Base-by-base conservation (phyloP, 2,113 vertebrate genomes). In the Oncorhynchus kisutch region DNA sequence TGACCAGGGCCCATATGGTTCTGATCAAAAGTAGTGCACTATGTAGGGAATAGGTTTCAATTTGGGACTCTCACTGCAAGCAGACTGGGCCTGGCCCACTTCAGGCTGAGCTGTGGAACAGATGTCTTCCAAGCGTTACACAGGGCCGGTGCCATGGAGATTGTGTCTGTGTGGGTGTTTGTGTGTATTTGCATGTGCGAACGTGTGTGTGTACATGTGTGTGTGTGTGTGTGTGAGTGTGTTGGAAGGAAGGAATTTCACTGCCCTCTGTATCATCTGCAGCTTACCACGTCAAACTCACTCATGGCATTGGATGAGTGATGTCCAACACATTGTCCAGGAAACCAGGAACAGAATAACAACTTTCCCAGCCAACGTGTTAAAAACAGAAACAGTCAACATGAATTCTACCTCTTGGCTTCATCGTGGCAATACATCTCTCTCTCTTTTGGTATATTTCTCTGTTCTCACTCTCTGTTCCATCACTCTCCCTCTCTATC, bases 41-140 rank as follows among this genome's bases (percentile, higher is more conserved):
- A 54, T 54, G 14, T 16, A 54, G 51, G 51, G 3, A 18, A 54
- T 0, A 16, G 3, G 12, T 4, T 54, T 9, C 39, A 9, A 45
- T 54, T 54, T 54, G 51, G 51, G 51, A 54, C 14, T 54, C 14
- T 13, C 51, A 1, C 14, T 4, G 14, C 11, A 1, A 31, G 65
- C 29, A 25, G 4, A 31, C 67, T 22, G 16, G 67, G 67, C 67
- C 67, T 31, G 29, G 12, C 66, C 16, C 12, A 6, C 65, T 67
- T 16, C 65, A 67, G 27, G 25, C 67, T 69, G 34, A 45, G 67
- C 34, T 69, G 67, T 27, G 34, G 67, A 69, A 69, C 67, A 69
- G 34, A 69, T 69, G 67, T 67, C 66, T 67, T 31, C 66, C 24
- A 65, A 65, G 62, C 11, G 4, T 67, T 29, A 8, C 67, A 69